phyloP scores from a whole-genome alignment of 2,797 vertebrate species.

The Mycteria americana region DNA sequence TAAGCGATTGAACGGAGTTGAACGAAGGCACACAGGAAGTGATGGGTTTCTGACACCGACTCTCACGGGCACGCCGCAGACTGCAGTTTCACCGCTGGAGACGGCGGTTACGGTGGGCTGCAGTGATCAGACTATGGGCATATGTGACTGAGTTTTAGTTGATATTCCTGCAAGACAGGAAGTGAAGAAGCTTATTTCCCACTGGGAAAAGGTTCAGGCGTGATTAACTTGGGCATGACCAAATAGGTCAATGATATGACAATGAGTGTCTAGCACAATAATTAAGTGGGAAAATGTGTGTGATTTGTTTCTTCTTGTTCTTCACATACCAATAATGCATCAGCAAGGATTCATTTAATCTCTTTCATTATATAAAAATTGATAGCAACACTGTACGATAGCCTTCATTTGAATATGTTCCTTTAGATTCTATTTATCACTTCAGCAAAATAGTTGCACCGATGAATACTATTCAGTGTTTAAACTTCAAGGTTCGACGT shows the following conservation, averaged over 20 bases:
- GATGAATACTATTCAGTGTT: neutral
- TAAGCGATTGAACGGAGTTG: conserved; percentile 61
- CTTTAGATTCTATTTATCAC: conserved; percentile 54
- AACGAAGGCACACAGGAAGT: conserved; percentile 44
- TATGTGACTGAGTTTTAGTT: conserved; percentile 79
- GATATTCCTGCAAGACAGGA: conserved; percentile 78
- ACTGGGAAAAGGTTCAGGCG: conserved; percentile 80
- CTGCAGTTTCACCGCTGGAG: conserved; percentile 64
- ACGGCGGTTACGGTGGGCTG: conserved; percentile 54
- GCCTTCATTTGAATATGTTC: conserved; percentile 46
- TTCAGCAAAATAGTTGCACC: neutral
- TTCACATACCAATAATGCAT: conserved; percentile 73
- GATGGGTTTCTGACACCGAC: conserved; percentile 73
- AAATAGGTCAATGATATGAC: conserved; percentile 83
- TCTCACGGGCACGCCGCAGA: conserved; percentile 62
- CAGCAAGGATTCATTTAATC: conserved; percentile 75
- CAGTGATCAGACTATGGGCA: conserved; percentile 65
- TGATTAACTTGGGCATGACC: conserved; percentile 83
- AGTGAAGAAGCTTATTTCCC: conserved; percentile 77
- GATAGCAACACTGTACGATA: conserved; percentile 50
- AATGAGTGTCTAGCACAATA: conserved; percentile 79
- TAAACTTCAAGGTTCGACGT: conserved; percentile 12
- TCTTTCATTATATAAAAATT: conserved; percentile 70
- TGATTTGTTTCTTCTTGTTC: conserved; percentile 79
- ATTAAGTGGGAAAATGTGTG: conserved; percentile 79